Percentiles rank a stretch among this genome's conserved stretches.
Conservation (phyloP, 2,797 vertebrate species). For the Hephaestus fuliginosus region DNA sequence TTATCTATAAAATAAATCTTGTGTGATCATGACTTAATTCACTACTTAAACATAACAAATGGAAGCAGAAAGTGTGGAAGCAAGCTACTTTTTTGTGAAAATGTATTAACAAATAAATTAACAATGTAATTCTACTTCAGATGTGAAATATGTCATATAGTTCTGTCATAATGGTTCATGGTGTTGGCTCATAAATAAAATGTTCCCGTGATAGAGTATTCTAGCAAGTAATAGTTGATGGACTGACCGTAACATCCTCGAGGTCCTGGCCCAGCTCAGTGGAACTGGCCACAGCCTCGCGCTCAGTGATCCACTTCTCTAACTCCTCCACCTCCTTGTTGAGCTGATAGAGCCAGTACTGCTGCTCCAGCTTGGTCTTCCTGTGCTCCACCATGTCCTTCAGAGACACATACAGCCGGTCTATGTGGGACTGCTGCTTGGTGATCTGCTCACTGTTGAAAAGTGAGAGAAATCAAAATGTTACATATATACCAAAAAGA, state of each 20-base stretch:
- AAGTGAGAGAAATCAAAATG: constrained; percentile 1
- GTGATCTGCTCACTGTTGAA: constrained; percentile 89
- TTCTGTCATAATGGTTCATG: background rate
- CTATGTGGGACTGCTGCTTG: constrained; percentile 94
- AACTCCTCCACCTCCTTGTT: constrained; percentile 94
- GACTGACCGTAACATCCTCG: constrained; percentile 93
- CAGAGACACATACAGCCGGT: constrained; percentile 93
- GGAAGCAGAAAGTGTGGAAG: background rate
- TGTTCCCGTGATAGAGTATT: background rate
- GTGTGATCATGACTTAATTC: background rate
- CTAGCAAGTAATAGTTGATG: background rate
- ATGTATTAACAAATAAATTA: background rate
- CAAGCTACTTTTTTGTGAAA: background rate
- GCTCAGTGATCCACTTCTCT: constrained; percentile 96
- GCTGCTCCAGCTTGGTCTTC: constrained; percentile 92
- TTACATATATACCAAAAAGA: constrained; percentile 5
- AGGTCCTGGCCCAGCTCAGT: constrained; percentile 95
- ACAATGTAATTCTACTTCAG: background rate
- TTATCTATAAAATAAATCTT: background rate
- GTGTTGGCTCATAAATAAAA: background rate
- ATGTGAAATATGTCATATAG: background rate
- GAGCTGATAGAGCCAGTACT: constrained; percentile 95
- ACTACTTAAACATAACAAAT: background rate
- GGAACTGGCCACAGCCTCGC: constrained; percentile 93
- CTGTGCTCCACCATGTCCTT: constrained; percentile 95